Percentiles rank a stretch among this genome's conserved stretches.
These are phyloP conservation scores for Catharus bicknelli DNA, from an alignment of 2,113 vertebrate species.

Conservation along the genomic window DNA sequence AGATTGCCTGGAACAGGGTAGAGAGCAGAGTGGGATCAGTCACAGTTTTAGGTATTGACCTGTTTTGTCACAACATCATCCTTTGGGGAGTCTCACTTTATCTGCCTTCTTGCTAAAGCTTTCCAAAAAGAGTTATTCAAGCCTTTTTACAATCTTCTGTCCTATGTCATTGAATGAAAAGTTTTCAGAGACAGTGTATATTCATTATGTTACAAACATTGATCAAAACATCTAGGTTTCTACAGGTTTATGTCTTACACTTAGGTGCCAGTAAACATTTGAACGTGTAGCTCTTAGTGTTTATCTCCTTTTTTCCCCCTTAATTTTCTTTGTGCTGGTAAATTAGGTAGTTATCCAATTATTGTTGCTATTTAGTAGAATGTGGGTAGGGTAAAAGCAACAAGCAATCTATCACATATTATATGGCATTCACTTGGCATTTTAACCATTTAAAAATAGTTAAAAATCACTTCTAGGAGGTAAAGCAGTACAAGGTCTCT, in stretches of 20 bases:
- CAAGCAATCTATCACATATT: not conserved
- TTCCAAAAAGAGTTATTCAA: not conserved
- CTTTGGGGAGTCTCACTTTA: not conserved
- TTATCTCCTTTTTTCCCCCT: not conserved
- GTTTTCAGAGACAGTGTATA: not conserved
- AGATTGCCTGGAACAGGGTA: not conserved
- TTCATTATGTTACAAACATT: not conserved
- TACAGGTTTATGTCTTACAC: not conserved
- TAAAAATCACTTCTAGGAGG: not conserved
- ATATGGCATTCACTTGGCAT: not conserved
- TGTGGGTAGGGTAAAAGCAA: not conserved
- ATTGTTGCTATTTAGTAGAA: not conserved
- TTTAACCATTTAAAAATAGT: not conserved
- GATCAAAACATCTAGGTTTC: not conserved
- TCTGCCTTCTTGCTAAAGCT: not conserved
- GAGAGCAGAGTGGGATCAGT: not conserved
- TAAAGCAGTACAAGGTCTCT: not conserved
- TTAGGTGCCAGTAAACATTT: not conserved
- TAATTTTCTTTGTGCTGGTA: not conserved
- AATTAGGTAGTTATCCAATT: not conserved
- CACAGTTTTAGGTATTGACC: not conserved
- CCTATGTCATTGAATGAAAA: not conserved
- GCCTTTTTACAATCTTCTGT: not conserved
- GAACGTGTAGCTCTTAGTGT: not conserved
- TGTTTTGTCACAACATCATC: slow-evolving; percentile 4